A percentile compares a stretch with the other conserved stretches of the same genome.
Conservation (phyloP, 2,797 vertebrate species). For the Poeciliopsis gracilis region DNA sequence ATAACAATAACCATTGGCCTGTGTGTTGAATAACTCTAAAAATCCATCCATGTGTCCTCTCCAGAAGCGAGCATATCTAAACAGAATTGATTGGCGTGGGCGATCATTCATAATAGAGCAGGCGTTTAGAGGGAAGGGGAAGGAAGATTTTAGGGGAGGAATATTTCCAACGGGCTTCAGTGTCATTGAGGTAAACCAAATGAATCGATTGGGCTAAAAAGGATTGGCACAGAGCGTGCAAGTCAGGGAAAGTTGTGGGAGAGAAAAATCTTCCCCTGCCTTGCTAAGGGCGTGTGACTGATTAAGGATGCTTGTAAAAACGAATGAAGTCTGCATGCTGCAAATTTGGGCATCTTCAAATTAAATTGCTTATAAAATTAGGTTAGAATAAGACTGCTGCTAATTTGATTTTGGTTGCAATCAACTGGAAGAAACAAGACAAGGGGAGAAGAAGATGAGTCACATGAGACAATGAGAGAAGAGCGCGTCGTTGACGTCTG, state of each 20-base stretch:
- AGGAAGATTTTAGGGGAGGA: constrained; percentile 52
- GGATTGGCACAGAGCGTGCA: background rate
- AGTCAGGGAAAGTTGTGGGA: background rate
- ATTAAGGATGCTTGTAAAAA: constrained; percentile 27
- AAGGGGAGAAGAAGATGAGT: constrained; percentile 29
- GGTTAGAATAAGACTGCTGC: constrained; percentile 31
- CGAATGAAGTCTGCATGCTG: constrained; percentile 19
- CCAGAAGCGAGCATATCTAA: constrained; percentile 67
- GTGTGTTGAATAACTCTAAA: constrained; percentile 42
- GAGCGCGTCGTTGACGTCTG: constrained; percentile 27
- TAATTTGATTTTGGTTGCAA: constrained; percentile 57
- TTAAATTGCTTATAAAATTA: constrained; percentile 52
- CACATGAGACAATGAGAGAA: constrained; percentile 33
- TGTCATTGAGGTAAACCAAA: constrained; percentile 51
- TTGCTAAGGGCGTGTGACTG: background rate
- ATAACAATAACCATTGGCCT: constrained; percentile 64
- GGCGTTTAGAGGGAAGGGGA: constrained; percentile 40
- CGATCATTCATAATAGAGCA: constrained; percentile 61
- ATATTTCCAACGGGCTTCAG: constrained; percentile 40
- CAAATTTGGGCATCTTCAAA: constrained; percentile 48
- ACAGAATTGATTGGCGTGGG: constrained; percentile 66
- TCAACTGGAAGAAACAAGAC: constrained; percentile 41
- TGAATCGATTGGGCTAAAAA: constrained; percentile 40
- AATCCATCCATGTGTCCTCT: constrained; percentile 57
- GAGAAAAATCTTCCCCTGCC: background rate